Conservation (phyloP, 1,140 invertebrate genomes). For the Samia ricini region DNA sequence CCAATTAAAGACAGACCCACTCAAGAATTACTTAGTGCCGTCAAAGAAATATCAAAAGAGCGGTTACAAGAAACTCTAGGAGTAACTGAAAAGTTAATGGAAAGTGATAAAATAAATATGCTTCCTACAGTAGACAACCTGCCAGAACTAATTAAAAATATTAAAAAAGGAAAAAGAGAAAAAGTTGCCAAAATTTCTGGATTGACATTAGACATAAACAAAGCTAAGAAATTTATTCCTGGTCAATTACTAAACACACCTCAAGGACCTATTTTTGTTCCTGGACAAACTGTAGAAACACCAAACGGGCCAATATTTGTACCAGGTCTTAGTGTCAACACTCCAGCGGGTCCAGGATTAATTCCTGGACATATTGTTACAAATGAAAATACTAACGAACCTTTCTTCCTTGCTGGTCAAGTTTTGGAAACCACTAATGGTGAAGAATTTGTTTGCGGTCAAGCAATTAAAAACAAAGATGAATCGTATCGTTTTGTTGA, state of each 20-base stretch:
- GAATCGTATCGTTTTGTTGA: slow-evolving; percentile 80
- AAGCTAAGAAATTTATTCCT: slow-evolving; percentile 81
- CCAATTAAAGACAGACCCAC: slow-evolving; percentile 78
- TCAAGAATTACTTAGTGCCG: slow-evolving; percentile 70
- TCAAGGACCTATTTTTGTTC: slow-evolving; percentile 83
- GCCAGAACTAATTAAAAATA: slow-evolving; percentile 80
- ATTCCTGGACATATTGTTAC: slow-evolving; percentile 84
- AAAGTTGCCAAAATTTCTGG: slow-evolving; percentile 81
- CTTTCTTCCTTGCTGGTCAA: slow-evolving; percentile 84
- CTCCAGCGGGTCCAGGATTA: slow-evolving; percentile 81
- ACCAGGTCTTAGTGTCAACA: slow-evolving; percentile 85
- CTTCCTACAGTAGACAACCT: slow-evolving; percentile 83
- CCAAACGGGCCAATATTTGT: slow-evolving; percentile 83
- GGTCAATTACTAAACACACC: slow-evolving; percentile 85
- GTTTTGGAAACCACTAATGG: slow-evolving; percentile 80
- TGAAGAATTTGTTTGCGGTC: slow-evolving; percentile 82
- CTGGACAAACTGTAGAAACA: slow-evolving; percentile 85
- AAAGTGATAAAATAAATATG: slow-evolving; percentile 73
- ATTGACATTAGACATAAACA: slow-evolving; percentile 81
- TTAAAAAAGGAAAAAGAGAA: slow-evolving; percentile 79
- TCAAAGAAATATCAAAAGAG: slow-evolving; percentile 75
- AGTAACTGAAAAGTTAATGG: slow-evolving; percentile 78
- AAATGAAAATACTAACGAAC: slow-evolving; percentile 78
- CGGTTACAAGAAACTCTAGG: slow-evolving; percentile 79
- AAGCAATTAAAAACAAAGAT: slow-evolving; percentile 81